Conservation (phyloP, 2,113 vertebrate genomes). For the Gymnogyps californianus region DNA sequence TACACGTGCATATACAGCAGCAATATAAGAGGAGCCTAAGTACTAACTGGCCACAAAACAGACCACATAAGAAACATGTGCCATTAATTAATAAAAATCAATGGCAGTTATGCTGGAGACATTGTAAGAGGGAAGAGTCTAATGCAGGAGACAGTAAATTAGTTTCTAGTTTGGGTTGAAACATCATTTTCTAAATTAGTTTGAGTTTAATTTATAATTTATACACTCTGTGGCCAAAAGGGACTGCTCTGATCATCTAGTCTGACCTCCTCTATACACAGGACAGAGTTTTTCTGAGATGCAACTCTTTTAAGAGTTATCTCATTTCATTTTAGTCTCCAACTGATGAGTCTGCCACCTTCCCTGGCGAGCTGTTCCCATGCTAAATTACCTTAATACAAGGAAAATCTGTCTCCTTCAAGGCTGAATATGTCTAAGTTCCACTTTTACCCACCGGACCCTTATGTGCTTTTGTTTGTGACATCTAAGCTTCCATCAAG, state of each 20-base stretch:
- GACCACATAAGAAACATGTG: background rate
- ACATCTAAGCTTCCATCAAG: background rate
- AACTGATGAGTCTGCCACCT: background rate
- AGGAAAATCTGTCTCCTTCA: background rate
- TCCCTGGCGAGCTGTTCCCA: background rate
- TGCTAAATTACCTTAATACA: background rate
- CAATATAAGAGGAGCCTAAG: background rate
- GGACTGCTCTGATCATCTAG: background rate
- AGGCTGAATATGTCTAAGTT: background rate
- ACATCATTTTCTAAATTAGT: conserved; percentile 27
- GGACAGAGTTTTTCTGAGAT: background rate
- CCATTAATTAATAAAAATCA: conserved; percentile 33
- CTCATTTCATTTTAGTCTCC: conserved; percentile 6
- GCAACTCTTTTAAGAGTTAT: background rate
- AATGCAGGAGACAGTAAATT: conserved; percentile 35
- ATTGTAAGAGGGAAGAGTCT: background rate
- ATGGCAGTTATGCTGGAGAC: background rate
- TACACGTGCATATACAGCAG: background rate
- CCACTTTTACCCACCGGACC: background rate
- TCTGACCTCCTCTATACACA: background rate
- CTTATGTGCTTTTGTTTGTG: background rate
- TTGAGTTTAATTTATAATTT: conserved; percentile 48
- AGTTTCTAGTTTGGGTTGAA: conserved; percentile 26
- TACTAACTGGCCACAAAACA: background rate
- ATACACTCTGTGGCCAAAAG: background rate